Evolutionary conservation across 1,140 invertebrate species (phyloP), one percentile per base, ranked within the genome.

Genomic region (Atta texana): DNA sequence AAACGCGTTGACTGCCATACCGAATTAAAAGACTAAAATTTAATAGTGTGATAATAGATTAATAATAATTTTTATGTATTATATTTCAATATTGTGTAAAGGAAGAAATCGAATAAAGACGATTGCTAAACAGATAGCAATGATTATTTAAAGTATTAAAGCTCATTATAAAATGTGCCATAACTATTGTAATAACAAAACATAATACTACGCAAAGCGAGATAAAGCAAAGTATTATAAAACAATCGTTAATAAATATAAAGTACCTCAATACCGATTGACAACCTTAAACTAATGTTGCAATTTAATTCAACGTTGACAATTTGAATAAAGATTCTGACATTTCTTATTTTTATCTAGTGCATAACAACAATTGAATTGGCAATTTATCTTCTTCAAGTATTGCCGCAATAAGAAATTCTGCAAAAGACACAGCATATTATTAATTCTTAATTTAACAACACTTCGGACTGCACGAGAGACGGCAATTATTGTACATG

Each of bases 21-120:
- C 16, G 28, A 74, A 82, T 82, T 59, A 74, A 84, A 84, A 75
- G 55, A 75, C 39, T 39, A 71, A 18, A 4, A 51, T 16, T 57
- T 57, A 81, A 71, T 82, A 59, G 8, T 44, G 21, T 74, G 31
- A 63, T 81, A 71, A 39, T 39, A 55, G 64, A 51, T 18, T 24
- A 77, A 63, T 7, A 39, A 63, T 63, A 63, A 77, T 68, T 34
- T 78, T 34, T 69, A 69, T 21, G 39, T 49, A 59, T 44, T 59
- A 81, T n/a, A 71, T 57, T 28, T 21, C 64, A 28, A 71, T 24
- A 81, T 5, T 24, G 16, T 44, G 12, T 21, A 34, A 39, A 75
- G 7, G 63, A n/a, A 61, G 18, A 63, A 63, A 7, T 63, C 24
- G 18, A 21, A 63, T 24, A 63, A 4, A 64, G 18, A 68, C 3